Evolutionary conservation across 1,140 invertebrate species (phyloP).

Genomic region (Drosophila ohnishii): DNA sequence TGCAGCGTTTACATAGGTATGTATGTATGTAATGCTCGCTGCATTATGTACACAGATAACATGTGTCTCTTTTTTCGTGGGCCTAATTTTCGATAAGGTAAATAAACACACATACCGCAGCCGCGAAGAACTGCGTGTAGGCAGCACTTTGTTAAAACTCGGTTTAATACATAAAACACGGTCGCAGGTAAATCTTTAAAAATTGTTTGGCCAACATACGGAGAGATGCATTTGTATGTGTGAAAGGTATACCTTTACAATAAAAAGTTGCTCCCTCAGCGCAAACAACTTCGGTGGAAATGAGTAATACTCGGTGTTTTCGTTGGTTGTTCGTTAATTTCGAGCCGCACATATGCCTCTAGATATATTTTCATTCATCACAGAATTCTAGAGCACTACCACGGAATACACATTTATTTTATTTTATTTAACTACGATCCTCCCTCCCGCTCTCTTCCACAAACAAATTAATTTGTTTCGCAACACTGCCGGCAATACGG

Average conservation of each 20-base stretch:
- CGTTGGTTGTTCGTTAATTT: constrained; percentile 20
- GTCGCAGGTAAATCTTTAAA: constrained; percentile 5
- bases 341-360: background rate
- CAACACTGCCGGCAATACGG: background rate
- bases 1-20: constrained; percentile 24
- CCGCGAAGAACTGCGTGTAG: constrained; percentile 14
- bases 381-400: constrained; percentile 9
- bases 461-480: background rate
- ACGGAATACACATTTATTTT: constrained; percentile 19
- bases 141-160: constrained; percentile 20
- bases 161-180: constrained; percentile 15
- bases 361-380: constrained; percentile 29
- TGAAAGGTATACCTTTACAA: constrained; percentile 30
- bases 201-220: constrained; percentile 33
- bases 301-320: constrained; percentile 18
- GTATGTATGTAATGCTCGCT: constrained; percentile 17
- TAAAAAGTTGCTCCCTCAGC: constrained; percentile 21
- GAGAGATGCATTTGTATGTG: constrained; percentile 6
- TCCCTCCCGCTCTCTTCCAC: constrained; percentile 4
- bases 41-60: constrained; percentile 23
- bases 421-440: constrained; percentile 30
- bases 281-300: constrained; percentile 26
- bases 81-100: constrained; percentile 46
- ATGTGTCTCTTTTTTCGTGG: constrained; percentile 36
- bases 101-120: constrained; percentile 29